These are phyloP conservation scores for Pituophis catenifer DNA, from an alignment of 2,113 vertebrate species.

Conservation along the genomic window DNA sequence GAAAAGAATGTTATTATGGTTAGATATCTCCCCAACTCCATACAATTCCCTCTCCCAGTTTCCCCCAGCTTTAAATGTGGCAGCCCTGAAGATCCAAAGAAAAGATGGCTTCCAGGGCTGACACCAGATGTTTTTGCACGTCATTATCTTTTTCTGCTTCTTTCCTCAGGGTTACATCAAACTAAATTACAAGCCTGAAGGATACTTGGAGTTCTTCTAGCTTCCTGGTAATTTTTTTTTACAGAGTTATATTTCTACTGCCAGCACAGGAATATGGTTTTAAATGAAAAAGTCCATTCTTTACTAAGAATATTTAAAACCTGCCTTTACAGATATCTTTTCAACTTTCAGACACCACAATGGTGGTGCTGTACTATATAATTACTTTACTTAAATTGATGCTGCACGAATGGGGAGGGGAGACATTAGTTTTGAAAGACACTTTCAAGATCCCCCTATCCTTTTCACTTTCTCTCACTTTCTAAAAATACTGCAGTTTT, in stretches of 20 bases:
- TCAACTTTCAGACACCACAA: not conserved
- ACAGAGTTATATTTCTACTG: not conserved
- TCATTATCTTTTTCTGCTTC: not conserved
- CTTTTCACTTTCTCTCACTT: not conserved
- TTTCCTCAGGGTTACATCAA: not conserved
- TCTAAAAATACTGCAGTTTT: not conserved
- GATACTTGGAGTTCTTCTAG: not conserved
- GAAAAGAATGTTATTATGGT: too few relatives aligned
- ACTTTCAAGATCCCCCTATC: not conserved
- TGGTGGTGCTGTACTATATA: not conserved
- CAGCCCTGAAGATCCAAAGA: too few relatives aligned
- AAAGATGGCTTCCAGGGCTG: too few relatives aligned
- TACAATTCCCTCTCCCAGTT: too few relatives aligned
- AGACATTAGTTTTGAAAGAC: not conserved
- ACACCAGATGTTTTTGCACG: not conserved
- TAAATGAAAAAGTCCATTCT: not conserved
- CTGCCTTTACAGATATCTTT: not conserved
- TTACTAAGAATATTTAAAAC: not conserved
- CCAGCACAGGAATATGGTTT: not conserved
- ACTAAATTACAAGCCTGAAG: not conserved
- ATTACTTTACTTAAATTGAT: not conserved
- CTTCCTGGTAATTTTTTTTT: not conserved
- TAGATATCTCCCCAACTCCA: too few relatives aligned
- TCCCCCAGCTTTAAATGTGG: too few relatives aligned
- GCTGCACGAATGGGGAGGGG: not conserved